phyloP scores from a whole-genome alignment of 2,797 vertebrate genomes.

The Prunella strophiata region DNA sequence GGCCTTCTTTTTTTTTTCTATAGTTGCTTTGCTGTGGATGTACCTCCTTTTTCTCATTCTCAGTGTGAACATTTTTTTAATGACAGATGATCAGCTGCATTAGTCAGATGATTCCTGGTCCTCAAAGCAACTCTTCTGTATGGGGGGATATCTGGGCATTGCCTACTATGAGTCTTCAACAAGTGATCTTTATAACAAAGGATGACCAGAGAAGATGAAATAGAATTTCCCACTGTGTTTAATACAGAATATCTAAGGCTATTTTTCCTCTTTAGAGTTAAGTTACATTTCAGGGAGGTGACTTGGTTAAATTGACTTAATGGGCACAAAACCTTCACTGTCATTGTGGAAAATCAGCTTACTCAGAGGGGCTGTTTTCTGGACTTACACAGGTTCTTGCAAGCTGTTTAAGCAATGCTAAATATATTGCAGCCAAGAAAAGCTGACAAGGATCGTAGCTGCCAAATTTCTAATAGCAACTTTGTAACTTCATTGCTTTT shows the following conservation, averaged over 20 bases:
- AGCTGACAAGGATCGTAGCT: not conserved
- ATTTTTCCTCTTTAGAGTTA: not conserved
- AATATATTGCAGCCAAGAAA: constrained; percentile 36
- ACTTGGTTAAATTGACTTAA: constrained; percentile 3
- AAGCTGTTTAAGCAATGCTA: constrained; percentile 28
- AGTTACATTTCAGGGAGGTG: not conserved
- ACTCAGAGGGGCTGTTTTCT: not conserved
- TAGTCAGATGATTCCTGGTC: not conserved
- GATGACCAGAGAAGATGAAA: not conserved
- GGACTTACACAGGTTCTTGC: not conserved
- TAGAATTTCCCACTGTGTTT: not conserved
- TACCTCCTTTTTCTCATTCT: not conserved
- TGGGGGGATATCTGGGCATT: not conserved
- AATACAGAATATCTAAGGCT: not conserved
- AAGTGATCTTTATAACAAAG: not conserved
- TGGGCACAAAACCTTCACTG: not conserved
- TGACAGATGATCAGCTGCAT: not conserved
- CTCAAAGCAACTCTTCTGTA: not conserved
- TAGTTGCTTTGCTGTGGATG: not conserved
- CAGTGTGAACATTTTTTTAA: not conserved
- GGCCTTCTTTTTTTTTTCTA: not conserved
- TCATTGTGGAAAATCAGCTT: constrained; percentile 5
- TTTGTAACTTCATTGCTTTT: constrained; percentile 37
- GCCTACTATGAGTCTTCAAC: not conserved
- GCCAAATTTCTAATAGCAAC: constrained; percentile 33